These are phyloP conservation scores for Azemiops feae DNA, from an alignment of 2,113 vertebrate genomes.

Conservation along the genomic window DNA sequence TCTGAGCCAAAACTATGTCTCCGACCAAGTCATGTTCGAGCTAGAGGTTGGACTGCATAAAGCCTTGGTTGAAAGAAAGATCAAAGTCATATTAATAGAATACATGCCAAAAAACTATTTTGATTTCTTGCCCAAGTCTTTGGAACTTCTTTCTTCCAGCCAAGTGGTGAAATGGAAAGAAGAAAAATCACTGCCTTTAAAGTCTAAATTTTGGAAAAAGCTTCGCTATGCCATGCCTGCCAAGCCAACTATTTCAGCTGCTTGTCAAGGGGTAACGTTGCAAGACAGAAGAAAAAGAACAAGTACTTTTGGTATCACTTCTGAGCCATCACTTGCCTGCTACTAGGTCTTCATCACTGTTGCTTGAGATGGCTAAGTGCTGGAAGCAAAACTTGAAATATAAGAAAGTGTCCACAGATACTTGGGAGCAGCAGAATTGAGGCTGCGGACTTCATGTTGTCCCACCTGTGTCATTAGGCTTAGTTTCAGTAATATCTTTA, in stretches of 20 bases:
- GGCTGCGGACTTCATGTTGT: neutral
- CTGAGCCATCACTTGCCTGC: neutral
- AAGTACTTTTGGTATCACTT: neutral
- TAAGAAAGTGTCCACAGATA: neutral
- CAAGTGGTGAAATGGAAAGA: constrained; percentile 79
- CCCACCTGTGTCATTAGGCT: neutral
- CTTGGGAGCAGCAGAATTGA: neutral
- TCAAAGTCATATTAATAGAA: constrained; percentile 81
- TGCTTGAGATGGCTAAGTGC: neutral
- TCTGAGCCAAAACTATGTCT: constrained; percentile 69
- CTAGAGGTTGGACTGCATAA: constrained; percentile 82
- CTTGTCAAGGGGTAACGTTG: neutral
- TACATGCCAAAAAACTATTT: constrained; percentile 59
- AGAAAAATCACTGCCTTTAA: constrained; percentile 56
- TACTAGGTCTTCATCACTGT: neutral
- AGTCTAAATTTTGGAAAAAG: constrained; percentile 87
- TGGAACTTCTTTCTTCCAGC: constrained; percentile 76
- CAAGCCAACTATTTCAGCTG: constrained; percentile 32
- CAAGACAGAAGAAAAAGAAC: neutral
- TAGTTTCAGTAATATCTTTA: neutral
- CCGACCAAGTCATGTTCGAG: constrained; percentile 66
- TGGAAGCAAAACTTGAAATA: neutral
- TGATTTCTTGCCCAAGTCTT: constrained; percentile 68
- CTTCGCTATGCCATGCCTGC: constrained; percentile 83
- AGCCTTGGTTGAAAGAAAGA: constrained; percentile 85